phyloP scores from a whole-genome alignment of 2,797 vertebrate genomes.

The Chiloscyllium punctatum region DNA sequence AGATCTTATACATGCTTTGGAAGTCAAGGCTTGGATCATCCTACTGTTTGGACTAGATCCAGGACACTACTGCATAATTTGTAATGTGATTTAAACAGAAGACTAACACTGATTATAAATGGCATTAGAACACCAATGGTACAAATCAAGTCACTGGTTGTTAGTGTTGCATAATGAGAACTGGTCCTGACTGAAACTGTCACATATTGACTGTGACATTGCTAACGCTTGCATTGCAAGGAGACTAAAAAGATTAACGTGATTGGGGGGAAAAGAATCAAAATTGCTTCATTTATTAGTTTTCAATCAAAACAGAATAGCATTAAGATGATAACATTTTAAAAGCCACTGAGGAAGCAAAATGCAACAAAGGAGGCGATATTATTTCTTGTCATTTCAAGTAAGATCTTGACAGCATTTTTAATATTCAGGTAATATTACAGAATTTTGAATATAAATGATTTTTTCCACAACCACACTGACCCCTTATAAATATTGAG shows the following conservation, averaged over 20 bases:
- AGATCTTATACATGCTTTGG: background rate
- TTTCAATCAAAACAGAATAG: background rate
- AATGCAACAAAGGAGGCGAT: background rate
- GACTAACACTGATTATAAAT: background rate
- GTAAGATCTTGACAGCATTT: background rate
- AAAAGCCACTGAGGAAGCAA: constrained; percentile 4
- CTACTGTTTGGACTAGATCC: background rate
- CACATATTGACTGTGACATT: background rate
- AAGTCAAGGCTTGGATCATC: background rate
- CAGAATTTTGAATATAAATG: background rate
- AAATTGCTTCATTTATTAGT: constrained; percentile 22
- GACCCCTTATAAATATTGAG: background rate
- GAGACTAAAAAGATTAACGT: background rate
- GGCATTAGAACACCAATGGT: constrained; percentile 2
- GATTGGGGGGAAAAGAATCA: background rate
- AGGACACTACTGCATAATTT: background rate
- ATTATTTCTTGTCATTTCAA: constrained; percentile 16
- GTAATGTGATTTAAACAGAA: background rate
- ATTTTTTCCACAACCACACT: background rate
- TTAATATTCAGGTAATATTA: background rate
- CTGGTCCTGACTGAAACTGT: background rate
- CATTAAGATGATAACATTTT: background rate
- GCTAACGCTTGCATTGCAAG: background rate
- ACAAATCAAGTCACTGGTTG: background rate
- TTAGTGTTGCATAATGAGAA: background rate